These are phyloP conservation scores for Adelges cooleyi DNA, from an alignment of 1,140 invertebrate genomes.

Conservation along the genomic window DNA sequence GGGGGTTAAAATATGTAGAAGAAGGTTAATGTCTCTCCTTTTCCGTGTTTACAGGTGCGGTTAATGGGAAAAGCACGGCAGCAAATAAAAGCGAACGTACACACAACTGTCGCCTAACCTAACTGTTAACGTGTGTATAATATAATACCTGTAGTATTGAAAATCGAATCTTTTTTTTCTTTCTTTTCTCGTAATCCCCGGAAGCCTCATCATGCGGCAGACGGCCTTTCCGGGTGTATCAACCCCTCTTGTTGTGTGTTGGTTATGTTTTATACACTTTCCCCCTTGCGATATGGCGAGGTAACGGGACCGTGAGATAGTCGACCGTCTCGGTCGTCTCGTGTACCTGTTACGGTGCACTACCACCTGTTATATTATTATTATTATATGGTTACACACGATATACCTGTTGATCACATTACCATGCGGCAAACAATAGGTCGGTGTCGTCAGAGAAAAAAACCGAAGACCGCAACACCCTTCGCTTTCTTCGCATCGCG, in stretches of 20 bases:
- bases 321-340: neutral
- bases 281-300: neutral
- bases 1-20: no score
- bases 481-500: conserved; percentile 4
- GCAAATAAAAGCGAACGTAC: no score
- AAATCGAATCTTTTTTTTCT: no score
- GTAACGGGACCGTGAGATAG: conserved; percentile 17
- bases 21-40: no score
- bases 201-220: neutral
- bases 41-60: no score
- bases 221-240: neutral
- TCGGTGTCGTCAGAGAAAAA: neutral
- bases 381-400: neutral
- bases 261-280: neutral
- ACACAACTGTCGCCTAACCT: no score
- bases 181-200: no score
- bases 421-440: conserved; percentile 1
- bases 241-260: no score
- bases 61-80: no score
- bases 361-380: neutral
- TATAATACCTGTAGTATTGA: no score
- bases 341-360: conserved; percentile 1
- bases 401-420: conserved; percentile 21
- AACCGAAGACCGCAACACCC: conserved; percentile 22
- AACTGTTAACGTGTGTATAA: no score